phyloP scores from a whole-genome alignment of 2,797 vertebrate genomes.

The Tenualosa thibaudeaui region DNA sequence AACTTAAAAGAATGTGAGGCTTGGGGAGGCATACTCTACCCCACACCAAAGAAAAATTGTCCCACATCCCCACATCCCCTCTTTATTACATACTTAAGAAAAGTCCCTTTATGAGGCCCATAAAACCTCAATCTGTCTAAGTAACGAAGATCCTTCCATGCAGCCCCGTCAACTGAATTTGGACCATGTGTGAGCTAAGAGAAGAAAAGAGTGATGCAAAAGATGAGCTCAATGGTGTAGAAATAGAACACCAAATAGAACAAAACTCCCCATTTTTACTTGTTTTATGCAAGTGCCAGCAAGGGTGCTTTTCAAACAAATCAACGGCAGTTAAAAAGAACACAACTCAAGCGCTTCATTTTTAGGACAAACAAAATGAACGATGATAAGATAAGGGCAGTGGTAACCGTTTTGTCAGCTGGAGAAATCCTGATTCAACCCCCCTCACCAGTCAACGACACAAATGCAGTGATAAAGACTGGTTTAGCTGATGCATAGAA shows the following conservation, averaged over 20 bases:
- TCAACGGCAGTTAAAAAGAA: neutral
- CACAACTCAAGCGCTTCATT: neutral
- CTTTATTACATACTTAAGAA: neutral
- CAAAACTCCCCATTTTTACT: neutral
- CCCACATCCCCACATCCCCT: neutral
- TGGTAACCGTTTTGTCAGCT: neutral
- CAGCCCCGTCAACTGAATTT: neutral
- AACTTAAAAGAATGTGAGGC: neutral
- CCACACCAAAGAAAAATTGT: neutral
- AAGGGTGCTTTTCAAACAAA: neutral
- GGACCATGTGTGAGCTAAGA: conserved; percentile 10
- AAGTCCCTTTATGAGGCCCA: neutral
- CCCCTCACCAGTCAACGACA: neutral
- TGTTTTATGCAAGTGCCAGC: neutral
- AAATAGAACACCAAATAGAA: neutral
- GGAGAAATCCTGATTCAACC: neutral
- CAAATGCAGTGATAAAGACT: neutral
- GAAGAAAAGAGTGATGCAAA: neutral
- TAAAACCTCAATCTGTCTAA: neutral
- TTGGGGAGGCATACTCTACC: neutral
- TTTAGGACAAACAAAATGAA: neutral
- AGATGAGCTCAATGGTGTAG: neutral
- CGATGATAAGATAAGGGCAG: neutral
- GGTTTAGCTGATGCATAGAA: neutral
- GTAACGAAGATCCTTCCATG: neutral